Conservation (phyloP, 2,797 vertebrate species). For the Tapera naevia region DNA sequence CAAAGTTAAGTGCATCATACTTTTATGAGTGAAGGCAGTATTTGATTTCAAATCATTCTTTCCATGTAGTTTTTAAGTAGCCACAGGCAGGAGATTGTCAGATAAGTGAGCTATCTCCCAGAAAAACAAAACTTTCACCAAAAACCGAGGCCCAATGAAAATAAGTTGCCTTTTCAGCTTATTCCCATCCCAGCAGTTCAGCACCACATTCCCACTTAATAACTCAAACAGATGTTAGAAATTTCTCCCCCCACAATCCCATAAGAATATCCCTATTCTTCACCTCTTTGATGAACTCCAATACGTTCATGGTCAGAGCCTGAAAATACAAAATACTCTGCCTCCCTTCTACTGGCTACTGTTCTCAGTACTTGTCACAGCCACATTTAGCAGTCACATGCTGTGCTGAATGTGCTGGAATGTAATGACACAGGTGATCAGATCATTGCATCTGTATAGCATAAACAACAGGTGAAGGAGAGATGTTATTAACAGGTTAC, state of each 20-base stretch:
- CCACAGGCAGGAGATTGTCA: neutral
- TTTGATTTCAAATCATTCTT: conserved; percentile 7
- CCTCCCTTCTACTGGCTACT: conserved; percentile 20
- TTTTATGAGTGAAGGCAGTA: conserved; percentile 15
- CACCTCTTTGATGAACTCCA: neutral
- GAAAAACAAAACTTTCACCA: neutral
- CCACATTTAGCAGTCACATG: conserved; percentile 1
- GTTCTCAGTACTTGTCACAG: conserved; percentile 11
- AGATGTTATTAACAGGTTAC: neutral
- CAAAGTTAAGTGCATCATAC: conserved; percentile 9
- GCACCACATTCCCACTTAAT: neutral
- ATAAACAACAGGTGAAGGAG: conserved; percentile 15
- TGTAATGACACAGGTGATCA: neutral
- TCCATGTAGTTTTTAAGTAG: neutral
- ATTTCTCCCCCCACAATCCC: neutral
- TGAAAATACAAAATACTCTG: conserved; percentile 21
- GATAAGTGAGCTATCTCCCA: neutral
- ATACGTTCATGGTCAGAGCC: conserved; percentile 1
- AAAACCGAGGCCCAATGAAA: neutral
- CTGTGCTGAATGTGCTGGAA: conserved; percentile 27
- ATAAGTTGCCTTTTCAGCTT: neutral
- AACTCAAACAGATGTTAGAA: neutral
- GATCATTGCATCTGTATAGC: conserved; percentile 15
- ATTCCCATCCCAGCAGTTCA: neutral
- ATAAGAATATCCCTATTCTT: neutral